Conservation (phyloP, 2,113 vertebrate species). For the Rhynchomys soricoides region DNA sequence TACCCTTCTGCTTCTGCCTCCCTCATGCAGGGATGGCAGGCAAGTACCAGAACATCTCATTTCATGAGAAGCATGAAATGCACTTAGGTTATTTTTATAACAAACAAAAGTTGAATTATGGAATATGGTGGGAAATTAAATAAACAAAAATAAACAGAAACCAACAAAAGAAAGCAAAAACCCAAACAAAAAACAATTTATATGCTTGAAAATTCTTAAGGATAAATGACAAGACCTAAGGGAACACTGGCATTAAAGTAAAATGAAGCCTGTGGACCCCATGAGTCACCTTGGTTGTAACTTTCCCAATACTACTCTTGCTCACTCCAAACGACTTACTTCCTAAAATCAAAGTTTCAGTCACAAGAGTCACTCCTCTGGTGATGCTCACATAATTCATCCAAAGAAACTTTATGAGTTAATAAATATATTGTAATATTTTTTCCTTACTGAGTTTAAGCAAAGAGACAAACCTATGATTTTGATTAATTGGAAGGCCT, state of each 20-base stretch:
- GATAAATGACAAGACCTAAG: conserved; percentile 25
- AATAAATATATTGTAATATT: not conserved
- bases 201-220: conserved; percentile 3
- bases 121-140: not conserved
- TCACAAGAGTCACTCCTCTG: not conserved
- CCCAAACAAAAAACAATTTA: not conserved
- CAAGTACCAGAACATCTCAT: not conserved
- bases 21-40: not conserved
- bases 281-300: conserved; percentile 13
- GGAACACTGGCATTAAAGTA: conserved; percentile 15
- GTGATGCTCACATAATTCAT: conserved; percentile 38
- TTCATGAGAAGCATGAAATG: conserved; percentile 31
- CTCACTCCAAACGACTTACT: conserved; percentile 24
- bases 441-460: not conserved
- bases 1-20: not conserved
- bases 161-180: not conserved
- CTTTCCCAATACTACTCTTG: not conserved
- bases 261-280: conserved; percentile 37
- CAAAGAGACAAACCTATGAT: not conserved
- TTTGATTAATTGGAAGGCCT: conserved; percentile 44
- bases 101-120: not conserved
- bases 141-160: not conserved
- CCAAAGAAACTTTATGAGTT: conserved; percentile 26
- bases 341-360: conserved; percentile 1
- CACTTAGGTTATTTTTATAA: conserved; percentile 8